These are phyloP conservation scores for Melanostigma gelatinosum DNA, from an alignment of 2,113 vertebrate species.

Conservation along the genomic window DNA sequence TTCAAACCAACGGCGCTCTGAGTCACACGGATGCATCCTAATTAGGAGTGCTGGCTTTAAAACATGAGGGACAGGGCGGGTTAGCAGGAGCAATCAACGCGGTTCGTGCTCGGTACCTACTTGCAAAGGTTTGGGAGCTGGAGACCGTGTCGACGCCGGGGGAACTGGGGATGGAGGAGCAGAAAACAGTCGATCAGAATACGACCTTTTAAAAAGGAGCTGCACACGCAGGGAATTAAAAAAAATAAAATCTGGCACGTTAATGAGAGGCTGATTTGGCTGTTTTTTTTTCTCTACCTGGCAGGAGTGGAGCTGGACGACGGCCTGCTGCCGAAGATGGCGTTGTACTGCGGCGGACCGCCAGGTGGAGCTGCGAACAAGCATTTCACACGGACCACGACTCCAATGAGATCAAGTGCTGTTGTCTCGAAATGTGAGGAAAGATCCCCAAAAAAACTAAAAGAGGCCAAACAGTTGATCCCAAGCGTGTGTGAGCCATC, in stretches of 20 bases:
- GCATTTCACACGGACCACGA: slow-evolving; percentile 21
- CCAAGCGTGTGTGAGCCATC: slow-evolving; percentile 15
- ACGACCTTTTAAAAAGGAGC: slow-evolving; percentile 21
- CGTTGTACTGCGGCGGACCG: slow-evolving; percentile 82
- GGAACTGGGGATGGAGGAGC: slow-evolving; percentile 64
- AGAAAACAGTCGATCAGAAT: slow-evolving; percentile 7
- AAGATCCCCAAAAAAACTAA: neutral
- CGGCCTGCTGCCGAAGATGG: slow-evolving; percentile 83
- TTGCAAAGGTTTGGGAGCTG: slow-evolving; percentile 80
- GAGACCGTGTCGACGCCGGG: slow-evolving; percentile 79
- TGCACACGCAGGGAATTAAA: neutral
- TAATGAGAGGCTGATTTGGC: slow-evolving; percentile 21
- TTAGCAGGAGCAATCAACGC: slow-evolving; percentile 21
- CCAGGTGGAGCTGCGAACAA: slow-evolving; percentile 76
- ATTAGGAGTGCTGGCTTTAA: slow-evolving; percentile 27
- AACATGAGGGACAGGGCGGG: slow-evolving; percentile 24
- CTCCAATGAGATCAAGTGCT: slow-evolving; percentile 6
- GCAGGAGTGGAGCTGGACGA: slow-evolving; percentile 83
- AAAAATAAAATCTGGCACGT: neutral
- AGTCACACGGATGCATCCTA: slow-evolving; percentile 47
- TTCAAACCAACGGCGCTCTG: slow-evolving; percentile 41
- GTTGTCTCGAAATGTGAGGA: neutral
- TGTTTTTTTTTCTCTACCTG: slow-evolving; percentile 68
- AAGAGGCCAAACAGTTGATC: slow-evolving; percentile 18
- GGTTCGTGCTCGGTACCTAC: slow-evolving; percentile 59